Percentiles rank a stretch among this genome's conserved stretches.
Evolutionary conservation across 2,797 vertebrate genomes (phyloP).

Genomic region (Acanthis flammea): DNA sequence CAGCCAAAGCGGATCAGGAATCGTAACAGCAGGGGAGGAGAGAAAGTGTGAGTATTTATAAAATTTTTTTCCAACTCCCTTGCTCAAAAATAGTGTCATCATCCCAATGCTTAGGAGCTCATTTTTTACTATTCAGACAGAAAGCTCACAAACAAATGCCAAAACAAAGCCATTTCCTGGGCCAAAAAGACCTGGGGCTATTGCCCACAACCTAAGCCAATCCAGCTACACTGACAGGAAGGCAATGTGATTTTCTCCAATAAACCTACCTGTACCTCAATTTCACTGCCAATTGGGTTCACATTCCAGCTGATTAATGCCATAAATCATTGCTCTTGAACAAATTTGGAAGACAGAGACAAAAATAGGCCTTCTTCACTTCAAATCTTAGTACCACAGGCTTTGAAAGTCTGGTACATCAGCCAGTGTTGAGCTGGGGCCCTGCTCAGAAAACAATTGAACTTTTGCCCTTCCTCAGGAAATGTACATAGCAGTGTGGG

Average conservation of each 20-base stretch:
- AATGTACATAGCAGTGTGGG: not conserved
- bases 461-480: not conserved
- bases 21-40: not conserved
- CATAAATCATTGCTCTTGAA: not conserved
- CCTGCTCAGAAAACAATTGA: not conserved
- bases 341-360: not conserved
- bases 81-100: not conserved
- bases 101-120: not conserved
- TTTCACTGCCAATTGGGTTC: not conserved
- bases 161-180: not conserved
- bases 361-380: not conserved
- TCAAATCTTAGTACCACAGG: not conserved
- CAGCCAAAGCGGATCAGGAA: not conserved
- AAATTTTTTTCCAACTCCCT: not conserved
- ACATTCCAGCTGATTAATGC: not conserved
- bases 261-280: not conserved
- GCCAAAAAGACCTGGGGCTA: not conserved
- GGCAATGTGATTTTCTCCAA: not conserved
- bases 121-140: not conserved
- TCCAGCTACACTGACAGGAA: not conserved
- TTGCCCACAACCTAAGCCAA: not conserved
- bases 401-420: not conserved
- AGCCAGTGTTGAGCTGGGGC: not conserved
- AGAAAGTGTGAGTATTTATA: not conserved
- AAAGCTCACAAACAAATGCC: not conserved